These are phyloP conservation scores for Gallinago nigripennis DNA, from an alignment of 2,797 vertebrate genomes.

Conservation along the genomic window DNA sequence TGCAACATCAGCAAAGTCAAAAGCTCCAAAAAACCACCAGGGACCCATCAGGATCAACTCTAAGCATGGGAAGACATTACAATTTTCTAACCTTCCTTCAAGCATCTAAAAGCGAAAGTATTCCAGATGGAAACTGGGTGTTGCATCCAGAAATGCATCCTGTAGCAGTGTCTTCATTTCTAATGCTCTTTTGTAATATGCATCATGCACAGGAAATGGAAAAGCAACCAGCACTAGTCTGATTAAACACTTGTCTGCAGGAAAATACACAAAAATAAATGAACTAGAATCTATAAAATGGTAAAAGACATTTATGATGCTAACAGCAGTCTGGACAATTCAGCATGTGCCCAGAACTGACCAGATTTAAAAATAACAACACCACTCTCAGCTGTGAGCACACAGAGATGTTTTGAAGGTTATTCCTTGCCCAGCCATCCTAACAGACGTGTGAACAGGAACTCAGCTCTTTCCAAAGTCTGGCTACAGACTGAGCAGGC, in stretches of 20 bases:
- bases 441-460: background rate
- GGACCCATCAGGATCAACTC: background rate
- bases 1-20: background rate
- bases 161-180: background rate
- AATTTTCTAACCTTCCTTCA: background rate
- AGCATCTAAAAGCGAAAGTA: background rate
- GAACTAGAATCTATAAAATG: background rate
- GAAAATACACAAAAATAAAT: background rate
- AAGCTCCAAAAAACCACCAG: background rate
- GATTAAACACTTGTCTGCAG: background rate
- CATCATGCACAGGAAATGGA: background rate
- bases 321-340: background rate
- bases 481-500: background rate
- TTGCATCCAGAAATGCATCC: background rate
- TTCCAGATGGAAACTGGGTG: background rate
- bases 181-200: background rate
- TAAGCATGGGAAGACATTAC: background rate
- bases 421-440: background rate
- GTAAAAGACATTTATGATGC: background rate
- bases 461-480: background rate
- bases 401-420: background rate
- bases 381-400: background rate
- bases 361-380: background rate
- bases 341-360: background rate
- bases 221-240: background rate